These are phyloP conservation scores for Lysandra coridon DNA, from an alignment of 2,888 invertebrate genomes.

Conservation along the genomic window DNA sequence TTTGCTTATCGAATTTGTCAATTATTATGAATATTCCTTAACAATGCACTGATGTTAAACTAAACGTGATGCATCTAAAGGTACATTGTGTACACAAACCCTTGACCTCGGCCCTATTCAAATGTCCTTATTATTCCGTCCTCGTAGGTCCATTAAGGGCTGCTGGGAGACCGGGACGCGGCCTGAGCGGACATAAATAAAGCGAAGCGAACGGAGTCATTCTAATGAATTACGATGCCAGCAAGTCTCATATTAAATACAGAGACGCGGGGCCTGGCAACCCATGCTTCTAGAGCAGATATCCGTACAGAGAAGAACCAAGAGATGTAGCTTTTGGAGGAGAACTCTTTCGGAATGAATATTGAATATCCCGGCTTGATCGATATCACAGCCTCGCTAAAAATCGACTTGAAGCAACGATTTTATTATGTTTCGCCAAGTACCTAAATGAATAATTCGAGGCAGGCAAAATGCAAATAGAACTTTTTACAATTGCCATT, in stretches of 20 bases:
- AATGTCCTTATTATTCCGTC: slow-evolving; percentile 60
- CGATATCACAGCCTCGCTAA: too few relatives aligned
- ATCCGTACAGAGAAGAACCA: slow-evolving; percentile 40
- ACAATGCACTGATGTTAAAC: background rate
- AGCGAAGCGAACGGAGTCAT: slow-evolving; percentile 61
- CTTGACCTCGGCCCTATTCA: slow-evolving; percentile 69
- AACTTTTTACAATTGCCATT: too few relatives aligned
- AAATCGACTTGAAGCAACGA: too few relatives aligned
- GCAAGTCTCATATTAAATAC: slow-evolving; percentile 57
- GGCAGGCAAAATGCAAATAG: too few relatives aligned
- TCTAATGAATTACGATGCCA: slow-evolving; percentile 74
- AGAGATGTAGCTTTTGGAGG: background rate
- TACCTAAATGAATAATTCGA: too few relatives aligned
- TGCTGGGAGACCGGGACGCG: slow-evolving; percentile 65
- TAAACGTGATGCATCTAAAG: slow-evolving; percentile 32
- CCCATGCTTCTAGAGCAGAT: background rate
- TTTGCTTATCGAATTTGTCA: background rate
- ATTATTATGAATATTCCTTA: background rate
- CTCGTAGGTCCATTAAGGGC: slow-evolving; percentile 55
- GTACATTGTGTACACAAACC: slow-evolving; percentile 45
- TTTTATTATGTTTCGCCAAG: too few relatives aligned
- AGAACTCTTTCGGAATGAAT: too few relatives aligned
- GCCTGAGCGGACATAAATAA: slow-evolving; percentile 72
- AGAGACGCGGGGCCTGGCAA: slow-evolving; percentile 7
- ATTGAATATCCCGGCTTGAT: too few relatives aligned